These are phyloP conservation scores for Stomatorhinus ivindoensis DNA, from an alignment of 2,113 vertebrate species.

Conservation along the genomic window DNA sequence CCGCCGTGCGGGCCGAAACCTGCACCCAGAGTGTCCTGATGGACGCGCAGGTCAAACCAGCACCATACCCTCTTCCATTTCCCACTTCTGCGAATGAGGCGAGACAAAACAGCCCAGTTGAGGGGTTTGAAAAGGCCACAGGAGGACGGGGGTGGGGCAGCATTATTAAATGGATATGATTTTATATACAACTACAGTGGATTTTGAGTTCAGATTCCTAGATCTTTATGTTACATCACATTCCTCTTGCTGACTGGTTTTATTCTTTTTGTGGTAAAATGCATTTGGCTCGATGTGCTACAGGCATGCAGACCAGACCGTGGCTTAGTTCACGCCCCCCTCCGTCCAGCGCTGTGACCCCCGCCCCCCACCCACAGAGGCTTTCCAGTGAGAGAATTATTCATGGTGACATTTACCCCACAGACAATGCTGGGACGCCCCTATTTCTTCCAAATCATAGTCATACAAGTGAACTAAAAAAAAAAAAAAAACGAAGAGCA, in stretches of 20 bases:
- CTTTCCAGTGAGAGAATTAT: not conserved
- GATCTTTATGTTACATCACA: not conserved
- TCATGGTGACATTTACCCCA: slow-evolving; percentile 18
- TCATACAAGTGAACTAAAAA: not conserved
- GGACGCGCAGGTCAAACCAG: not conserved
- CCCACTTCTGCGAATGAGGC: not conserved
- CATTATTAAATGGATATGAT: not conserved
- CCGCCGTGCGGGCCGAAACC: slow-evolving; percentile 59
- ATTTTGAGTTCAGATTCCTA: not conserved
- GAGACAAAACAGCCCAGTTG: not conserved
- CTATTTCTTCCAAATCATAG: slow-evolving; percentile 7
- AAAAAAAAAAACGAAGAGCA: not conserved
- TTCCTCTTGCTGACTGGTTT: not conserved
- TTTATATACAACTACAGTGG: not conserved
- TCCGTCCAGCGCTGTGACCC: not conserved
- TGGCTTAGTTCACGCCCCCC: not conserved
- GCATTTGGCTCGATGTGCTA: not conserved
- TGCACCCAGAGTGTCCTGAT: slow-evolving; percentile 42
- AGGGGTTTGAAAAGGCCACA: not conserved
- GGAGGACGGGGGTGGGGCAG: not conserved
- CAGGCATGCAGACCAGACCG: not conserved
- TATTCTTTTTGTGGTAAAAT: not conserved
- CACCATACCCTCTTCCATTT: not conserved
- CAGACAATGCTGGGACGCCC: not conserved
- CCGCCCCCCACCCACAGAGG: not conserved